Conservation (phyloP, 2,113 vertebrate genomes). For the Paracanthobrama guichenoti region DNA sequence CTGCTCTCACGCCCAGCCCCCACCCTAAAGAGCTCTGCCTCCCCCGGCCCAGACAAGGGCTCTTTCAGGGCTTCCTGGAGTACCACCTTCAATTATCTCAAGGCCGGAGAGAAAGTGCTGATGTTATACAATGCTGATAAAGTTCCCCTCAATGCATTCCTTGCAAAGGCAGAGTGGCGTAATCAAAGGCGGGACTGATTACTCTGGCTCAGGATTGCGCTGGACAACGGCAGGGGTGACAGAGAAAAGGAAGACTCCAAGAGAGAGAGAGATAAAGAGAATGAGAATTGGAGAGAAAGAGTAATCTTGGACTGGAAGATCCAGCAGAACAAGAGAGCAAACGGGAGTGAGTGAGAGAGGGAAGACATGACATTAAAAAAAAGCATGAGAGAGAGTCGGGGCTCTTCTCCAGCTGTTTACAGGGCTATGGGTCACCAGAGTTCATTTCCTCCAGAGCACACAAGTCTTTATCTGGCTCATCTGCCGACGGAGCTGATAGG, state of each 20-base stretch:
- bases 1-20: slow-evolving; percentile 70
- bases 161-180: slow-evolving; percentile 41
- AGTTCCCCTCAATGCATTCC: slow-evolving; percentile 55
- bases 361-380: background rate
- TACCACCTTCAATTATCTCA: slow-evolving; percentile 81
- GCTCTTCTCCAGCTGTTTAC: slow-evolving; percentile 46
- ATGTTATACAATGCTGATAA: slow-evolving; percentile 58
- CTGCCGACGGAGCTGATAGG: slow-evolving; percentile 40
- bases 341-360: background rate
- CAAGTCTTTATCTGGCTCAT: slow-evolving; percentile 43
- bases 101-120: slow-evolving; percentile 57
- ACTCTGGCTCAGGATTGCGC: slow-evolving; percentile 38
- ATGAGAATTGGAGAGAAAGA: slow-evolving; percentile 3
- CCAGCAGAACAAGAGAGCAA: background rate
- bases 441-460: slow-evolving; percentile 48
- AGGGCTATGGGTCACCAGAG: slow-evolving; percentile 33
- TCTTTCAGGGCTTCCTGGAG: slow-evolving; percentile 76
- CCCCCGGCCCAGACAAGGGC: slow-evolving; percentile 73
- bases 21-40: slow-evolving; percentile 54
- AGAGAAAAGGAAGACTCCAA: slow-evolving; percentile 31
- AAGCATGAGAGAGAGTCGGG: slow-evolving; percentile 7
- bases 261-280: slow-evolving; percentile 17
- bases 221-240: slow-evolving; percentile 32
- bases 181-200: slow-evolving; percentile 43
- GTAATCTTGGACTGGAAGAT: background rate